A percentile compares a stretch with the other conserved stretches of the same genome.
These are phyloP conservation scores for Rapana venosa DNA, from an alignment of 2,888 invertebrate species.

Conservation along the genomic window DNA sequence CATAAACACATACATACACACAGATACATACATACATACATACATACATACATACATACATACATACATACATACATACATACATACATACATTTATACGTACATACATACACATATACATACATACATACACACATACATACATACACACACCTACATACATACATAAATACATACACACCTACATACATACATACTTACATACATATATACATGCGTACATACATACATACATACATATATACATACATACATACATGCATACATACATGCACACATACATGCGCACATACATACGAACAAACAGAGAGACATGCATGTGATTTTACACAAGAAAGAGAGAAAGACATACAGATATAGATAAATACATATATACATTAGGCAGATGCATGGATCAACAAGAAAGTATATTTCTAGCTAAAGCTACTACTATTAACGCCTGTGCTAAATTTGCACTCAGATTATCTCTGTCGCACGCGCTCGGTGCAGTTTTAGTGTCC, in stretches of 20 bases:
- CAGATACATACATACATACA: background rate
- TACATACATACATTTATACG: background rate
- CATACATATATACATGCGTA: background rate
- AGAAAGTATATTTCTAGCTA: too few species aligned
- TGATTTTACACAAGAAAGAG: too few species aligned
- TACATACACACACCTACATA: constrained; percentile 2
- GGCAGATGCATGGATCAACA: too few species aligned
- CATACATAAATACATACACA: constrained; percentile 1
- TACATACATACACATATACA: background rate
- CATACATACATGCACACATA: background rate
- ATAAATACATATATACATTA: too few species aligned
- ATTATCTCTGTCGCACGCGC: too few species aligned
- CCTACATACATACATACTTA: background rate
- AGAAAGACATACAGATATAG: too few species aligned
- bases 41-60: constrained; percentile 19
- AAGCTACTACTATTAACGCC: too few species aligned
- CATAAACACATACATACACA: background rate
- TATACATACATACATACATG: background rate
- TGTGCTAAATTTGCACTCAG: too few species aligned
- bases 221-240: constrained; percentile 25
- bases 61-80: background rate
- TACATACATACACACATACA: constrained; percentile 3
- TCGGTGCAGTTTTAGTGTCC: too few species aligned
- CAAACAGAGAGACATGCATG: too few species aligned
- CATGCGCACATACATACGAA: too few species aligned